Conservation (phyloP, 2,113 vertebrate species). For the Melanostigma gelatinosum region DNA sequence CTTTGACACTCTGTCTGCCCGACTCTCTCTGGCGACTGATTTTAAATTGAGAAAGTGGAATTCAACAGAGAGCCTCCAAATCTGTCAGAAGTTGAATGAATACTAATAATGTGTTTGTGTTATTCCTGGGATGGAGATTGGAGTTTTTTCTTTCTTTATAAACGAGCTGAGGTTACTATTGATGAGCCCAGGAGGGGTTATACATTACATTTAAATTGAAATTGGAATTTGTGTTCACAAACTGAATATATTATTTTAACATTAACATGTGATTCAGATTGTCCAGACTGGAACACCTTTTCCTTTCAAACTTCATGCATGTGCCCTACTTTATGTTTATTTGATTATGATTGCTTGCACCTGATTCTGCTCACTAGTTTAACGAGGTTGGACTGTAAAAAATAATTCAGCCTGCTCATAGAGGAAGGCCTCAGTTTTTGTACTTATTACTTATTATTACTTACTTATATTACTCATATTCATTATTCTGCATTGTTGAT, state of each 20-base stretch:
- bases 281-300: neutral
- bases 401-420: neutral
- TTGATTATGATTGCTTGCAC: neutral
- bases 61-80: constrained; percentile 11
- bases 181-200: neutral
- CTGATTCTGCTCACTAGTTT: neutral
- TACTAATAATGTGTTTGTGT: constrained; percentile 27
- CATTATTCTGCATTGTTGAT: neutral
- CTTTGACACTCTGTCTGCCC: constrained; percentile 23
- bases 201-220: neutral
- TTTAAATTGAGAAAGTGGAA: constrained; percentile 48
- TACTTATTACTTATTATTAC: too few relatives aligned
- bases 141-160: constrained; percentile 11
- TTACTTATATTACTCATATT: too few relatives aligned
- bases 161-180: constrained; percentile 19
- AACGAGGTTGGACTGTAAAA: neutral
- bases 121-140: constrained; percentile 17
- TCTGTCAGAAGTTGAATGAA: constrained; percentile 32
- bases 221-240: neutral
- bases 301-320: neutral
- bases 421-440: neutral
- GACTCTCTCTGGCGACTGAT: constrained; percentile 15
- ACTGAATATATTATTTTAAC: neutral
- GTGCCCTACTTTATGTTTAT: neutral
- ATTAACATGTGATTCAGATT: neutral